Evolutionary conservation across 64 coral and sea anemone genomes (phyloP), one percentile per base, ranked within the genome.

Genomic region (Exaiptasia diaphana): DNA sequence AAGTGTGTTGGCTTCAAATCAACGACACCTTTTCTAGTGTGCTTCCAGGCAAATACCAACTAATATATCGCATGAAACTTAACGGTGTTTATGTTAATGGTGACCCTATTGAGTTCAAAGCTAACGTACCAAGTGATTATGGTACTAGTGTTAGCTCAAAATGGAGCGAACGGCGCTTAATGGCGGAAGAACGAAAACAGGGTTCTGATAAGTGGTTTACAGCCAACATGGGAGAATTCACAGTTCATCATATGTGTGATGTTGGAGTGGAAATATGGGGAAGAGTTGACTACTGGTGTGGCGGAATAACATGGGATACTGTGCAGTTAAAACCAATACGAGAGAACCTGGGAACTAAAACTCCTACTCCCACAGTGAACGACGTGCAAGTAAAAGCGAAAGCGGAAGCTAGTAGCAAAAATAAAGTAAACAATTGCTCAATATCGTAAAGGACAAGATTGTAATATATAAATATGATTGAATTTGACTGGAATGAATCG

Each of bases 281-380:
- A 1, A 88, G 85, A 20, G 53, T 72, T 20, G 45, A 53, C 11
- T 88, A 75, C 61, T 93, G 90, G 75, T 82, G 75, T 46, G 84
- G 90, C 18, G 90, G 90, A 0, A 80, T 92, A 38, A 25, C 69
- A 23, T 92, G 90, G 90, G 90, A 92, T 69, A 86, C 78, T 39
- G 82, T 53, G 4, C 64, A 92, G 63, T 48, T 92, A 14, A 80
- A 55, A 67, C 80, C 79, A 46, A 24, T 79, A n/a, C n/a, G n/a
- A n/a, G n/a, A n/a, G n/a, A n/a, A n/a, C n/a, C n/a, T n/a, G n/a
- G n/a, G n/a, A n/a, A n/a, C n/a, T n/a, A n/a, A n/a, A n/a, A n/a
- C n/a, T n/a, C n/a, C n/a, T n/a, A n/a, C n/a, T n/a, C n/a, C n/a
- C n/a, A n/a, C n/a, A n/a, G n/a, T n/a, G n/a, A n/a, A n/a, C n/a